Base-by-base conservation (phyloP, 2,113 vertebrate species). In the Solenodon paradoxus region DNA sequence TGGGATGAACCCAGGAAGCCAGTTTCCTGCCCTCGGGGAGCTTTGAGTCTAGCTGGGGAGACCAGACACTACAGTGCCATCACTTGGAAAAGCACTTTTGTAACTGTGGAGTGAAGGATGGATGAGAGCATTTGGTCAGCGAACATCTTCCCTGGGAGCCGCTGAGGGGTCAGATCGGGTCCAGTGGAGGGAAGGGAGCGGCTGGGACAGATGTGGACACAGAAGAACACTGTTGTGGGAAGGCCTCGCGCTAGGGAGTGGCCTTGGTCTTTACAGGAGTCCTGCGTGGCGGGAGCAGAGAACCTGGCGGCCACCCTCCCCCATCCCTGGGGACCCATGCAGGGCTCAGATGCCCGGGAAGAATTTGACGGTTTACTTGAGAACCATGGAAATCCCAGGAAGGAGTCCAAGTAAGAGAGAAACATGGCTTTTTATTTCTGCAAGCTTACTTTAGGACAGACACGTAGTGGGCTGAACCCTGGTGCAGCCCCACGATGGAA, bases 381-480 rank as follows among this genome's bases (percentile, higher is more conserved):
- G 32, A 84, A 45, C n/a, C 0, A 7, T 42, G 38, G 49, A 68
- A 42, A 75, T 53, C 55, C 4, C 7, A 30, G 15, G 11, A 38
- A 81, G 16, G 40, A n/a, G 24, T 38, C 7, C 12, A 55, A 57
- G 40, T 1, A 8, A 68, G 63, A 92, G 64, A 45, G 17, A 57
- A 32, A 24, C 61, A 17, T 10, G 19, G 45, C 42, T 24, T 89
- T 88, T 71, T 53, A 35, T 38, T 94, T 94, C 35, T 64, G 30
- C 40, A 74, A 94, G 74, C 68, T 78, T 74, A 32, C 42, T 55
- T 3, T 42, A 82, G 92, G 75, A 47, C 68, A 38, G 88, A 59
- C 4, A 15, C 2, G 40, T 32, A 38, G 22, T 4, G 22, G 35
- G 2, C 19, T 74, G n/a, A 78, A 11, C 38, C 20, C 9, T 22